Evolutionary conservation across 37 sponge, comb jelly and placozoan species (phyloP), one percentile per base, ranked within the genome.

Genomic region (Lycopodina hypogea): DNA sequence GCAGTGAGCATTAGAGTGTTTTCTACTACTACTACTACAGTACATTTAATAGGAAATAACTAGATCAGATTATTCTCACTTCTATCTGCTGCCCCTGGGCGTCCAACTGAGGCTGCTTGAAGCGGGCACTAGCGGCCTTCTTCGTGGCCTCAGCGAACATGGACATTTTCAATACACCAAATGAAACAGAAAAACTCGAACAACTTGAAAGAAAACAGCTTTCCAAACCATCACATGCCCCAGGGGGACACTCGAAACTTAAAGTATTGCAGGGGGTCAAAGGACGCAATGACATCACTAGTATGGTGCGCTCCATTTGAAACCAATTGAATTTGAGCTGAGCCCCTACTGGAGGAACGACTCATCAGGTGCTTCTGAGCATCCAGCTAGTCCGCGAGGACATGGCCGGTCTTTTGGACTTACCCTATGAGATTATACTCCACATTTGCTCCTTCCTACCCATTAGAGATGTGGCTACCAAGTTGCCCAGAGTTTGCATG

Each of bases 71-170:
- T 45, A 45, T 45, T 9, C 69, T 42, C 60, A 90, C 91, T 83
- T 90, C 91, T 3, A 86, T 78, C 38, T 78, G 68, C 59, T 90
- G 91, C 18, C 91, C 91, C 62, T 90, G 83, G 26, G 87, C 69
- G 71, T 90, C 91, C 15, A 86, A 60, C 69, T 78, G 83, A 37
- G 74, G 82, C 65, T 90, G 83, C 87, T 82, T 86, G 68, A 90
- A 86, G 21, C 91, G 87, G 28, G 83, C 87, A 28, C 55, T 74
- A n/a, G 91, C 91, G 4, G 83, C 83, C 69, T 86, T 76, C 42
- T 71, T 81, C 45, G 87, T 78, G 17, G 91, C 91, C 75, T 78
- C 87, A 36, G 83, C 91, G 73, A 90, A 90, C 66, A 90, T 69
- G 22, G 74, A 81, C 77, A 75, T 81, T 30, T 53, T 29, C 18